Evolutionary conservation across 2,888 invertebrate species (phyloP).

Genomic region (Parelbella ahira): DNA sequence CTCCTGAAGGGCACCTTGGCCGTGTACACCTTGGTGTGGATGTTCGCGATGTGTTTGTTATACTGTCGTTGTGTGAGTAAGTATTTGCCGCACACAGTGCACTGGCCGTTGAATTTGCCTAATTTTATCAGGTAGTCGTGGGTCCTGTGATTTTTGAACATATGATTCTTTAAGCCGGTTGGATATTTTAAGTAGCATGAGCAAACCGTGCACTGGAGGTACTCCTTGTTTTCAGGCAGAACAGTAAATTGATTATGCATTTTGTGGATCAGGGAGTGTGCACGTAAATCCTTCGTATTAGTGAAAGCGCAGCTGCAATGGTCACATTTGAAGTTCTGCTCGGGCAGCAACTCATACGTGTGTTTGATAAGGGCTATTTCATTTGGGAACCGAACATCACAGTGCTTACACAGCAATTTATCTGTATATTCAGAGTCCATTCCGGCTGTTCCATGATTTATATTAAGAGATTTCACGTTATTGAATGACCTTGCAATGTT

Average conservation of each 20-base stretch:
- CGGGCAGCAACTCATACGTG: slow-evolving; percentile 28
- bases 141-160: neutral
- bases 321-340: slow-evolving; percentile 3
- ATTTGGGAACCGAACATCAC: slow-evolving; percentile 26
- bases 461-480: too few species aligned
- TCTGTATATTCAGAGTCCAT: too few species aligned
- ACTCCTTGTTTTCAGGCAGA: neutral
- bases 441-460: too few species aligned
- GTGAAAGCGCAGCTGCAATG: neutral
- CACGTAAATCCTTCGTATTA: neutral
- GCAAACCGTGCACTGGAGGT: slow-evolving; percentile 19
- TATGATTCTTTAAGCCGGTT: neutral
- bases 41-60: neutral
- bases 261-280: neutral
- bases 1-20: too few species aligned
- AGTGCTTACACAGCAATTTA: slow-evolving; percentile 27
- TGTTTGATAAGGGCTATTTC: slow-evolving; percentile 28
- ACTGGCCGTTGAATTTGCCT: neutral
- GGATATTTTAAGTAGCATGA: slow-evolving; percentile 16
- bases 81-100: neutral
- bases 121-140: neutral
- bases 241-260: neutral
- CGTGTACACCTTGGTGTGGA: neutral
- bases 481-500: too few species aligned
- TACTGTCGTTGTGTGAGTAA: neutral